Evolutionary conservation across 92 coral and sea anemone genomes (phyloP).

Genomic region (Bergia puertoricense): DNA sequence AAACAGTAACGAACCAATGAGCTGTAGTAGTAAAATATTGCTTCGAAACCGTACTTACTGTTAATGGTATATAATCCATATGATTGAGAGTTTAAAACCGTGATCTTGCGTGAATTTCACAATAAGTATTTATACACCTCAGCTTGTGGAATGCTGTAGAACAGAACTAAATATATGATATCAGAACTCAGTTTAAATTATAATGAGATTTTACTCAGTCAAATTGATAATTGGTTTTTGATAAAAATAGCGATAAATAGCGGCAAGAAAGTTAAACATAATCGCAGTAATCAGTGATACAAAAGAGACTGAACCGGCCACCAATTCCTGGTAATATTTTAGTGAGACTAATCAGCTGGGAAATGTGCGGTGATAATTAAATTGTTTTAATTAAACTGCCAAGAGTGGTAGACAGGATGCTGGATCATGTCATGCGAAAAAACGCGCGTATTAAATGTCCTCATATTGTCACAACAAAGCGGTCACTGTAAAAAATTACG

Average conservation of each 20-base stretch:
- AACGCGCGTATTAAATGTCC: constrained; percentile 22
- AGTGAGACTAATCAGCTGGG: background rate
- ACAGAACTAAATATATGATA: too few relatives aligned
- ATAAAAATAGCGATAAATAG: background rate
- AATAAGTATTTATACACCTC: too few relatives aligned
- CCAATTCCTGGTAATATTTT: background rate
- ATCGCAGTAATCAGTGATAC: constrained; percentile 6
- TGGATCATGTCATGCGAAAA: background rate
- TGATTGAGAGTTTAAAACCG: background rate
- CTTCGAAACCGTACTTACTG: background rate
- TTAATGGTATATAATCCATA: background rate
- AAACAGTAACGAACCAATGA: too few relatives aligned
- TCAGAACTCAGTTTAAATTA: background rate
- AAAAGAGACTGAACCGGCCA: background rate
- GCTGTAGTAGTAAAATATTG: too few relatives aligned
- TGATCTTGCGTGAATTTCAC: background rate
- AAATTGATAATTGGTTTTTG: background rate
- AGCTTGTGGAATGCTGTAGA: background rate
- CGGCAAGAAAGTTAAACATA: background rate
- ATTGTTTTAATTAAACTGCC: background rate
- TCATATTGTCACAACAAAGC: constrained; percentile 33
- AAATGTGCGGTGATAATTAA: background rate
- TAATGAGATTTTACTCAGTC: background rate
- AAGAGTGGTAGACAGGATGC: constrained; percentile 3
- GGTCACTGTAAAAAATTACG: constrained; percentile 1